phyloP scores from a whole-genome alignment of 1,140 invertebrate genomes.

The Ooceraea biroi region DNA sequence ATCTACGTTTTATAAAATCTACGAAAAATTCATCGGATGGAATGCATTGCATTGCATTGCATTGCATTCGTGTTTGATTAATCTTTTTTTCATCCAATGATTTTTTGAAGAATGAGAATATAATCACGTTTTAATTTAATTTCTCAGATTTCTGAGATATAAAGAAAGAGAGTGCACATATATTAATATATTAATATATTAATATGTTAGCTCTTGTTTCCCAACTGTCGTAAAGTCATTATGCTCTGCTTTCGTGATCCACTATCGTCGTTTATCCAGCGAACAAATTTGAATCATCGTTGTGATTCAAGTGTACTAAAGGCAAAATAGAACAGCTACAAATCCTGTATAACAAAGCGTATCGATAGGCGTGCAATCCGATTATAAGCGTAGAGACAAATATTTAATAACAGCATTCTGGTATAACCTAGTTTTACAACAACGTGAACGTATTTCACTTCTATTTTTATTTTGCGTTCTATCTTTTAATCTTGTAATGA shows the following conservation, averaged over 20 bases:
- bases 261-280: neutral
- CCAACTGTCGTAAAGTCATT: neutral
- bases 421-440: neutral
- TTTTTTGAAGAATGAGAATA: neutral
- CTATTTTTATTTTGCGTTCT: slow-evolving; percentile 23
- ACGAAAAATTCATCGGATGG: neutral
- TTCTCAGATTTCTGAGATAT: neutral
- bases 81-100: neutral
- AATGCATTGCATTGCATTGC: neutral
- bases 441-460: slow-evolving; percentile 9
- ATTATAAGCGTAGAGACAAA: slow-evolving; percentile 18
- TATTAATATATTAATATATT: neutral
- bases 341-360: slow-evolving; percentile 1
- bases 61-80: neutral
- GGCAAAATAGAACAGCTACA: slow-evolving; percentile 7
- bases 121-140: neutral
- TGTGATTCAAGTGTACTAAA: slow-evolving; percentile 11
- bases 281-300: neutral
- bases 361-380: slow-evolving; percentile 20
- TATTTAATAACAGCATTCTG: slow-evolving; percentile 40
- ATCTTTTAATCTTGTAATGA: slow-evolving; percentile 34
- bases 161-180: neutral
- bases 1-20: slow-evolving; percentile 2
- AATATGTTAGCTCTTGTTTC: slow-evolving; percentile 5
- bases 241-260: neutral